Evolutionary conservation across 2,113 vertebrate genomes (phyloP).

Genomic region (Casuarius casuarius): DNA sequence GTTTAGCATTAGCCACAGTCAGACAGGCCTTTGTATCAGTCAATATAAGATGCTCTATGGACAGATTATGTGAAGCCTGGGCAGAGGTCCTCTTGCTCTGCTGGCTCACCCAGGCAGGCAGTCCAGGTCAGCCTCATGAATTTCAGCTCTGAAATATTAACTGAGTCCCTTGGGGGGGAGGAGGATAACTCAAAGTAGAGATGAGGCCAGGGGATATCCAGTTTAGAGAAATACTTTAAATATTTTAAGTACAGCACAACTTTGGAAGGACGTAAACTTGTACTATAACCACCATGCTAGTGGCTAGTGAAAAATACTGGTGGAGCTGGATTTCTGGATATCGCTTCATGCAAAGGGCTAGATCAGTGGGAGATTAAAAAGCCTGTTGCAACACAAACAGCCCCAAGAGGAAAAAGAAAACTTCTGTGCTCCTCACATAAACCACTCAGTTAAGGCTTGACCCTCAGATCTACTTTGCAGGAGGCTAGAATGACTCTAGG

Average conservation of each 20-base stretch:
- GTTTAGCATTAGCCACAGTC: background rate
- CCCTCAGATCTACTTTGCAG: background rate
- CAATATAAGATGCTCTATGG: accelerated
- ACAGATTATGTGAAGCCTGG: accelerated
- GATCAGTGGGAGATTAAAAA: background rate
- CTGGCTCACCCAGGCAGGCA: background rate
- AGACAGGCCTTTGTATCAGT: background rate
- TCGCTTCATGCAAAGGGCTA: background rate
- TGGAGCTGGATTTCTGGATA: background rate
- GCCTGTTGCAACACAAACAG: background rate
- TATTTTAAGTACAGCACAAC: background rate
- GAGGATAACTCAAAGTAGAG: background rate
- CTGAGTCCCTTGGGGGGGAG: background rate
- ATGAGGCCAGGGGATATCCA: background rate
- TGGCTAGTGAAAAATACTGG: background rate
- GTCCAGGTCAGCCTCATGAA: background rate
- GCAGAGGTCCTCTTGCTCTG: background rate
- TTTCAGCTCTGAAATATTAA: background rate
- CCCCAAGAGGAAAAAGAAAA: background rate
- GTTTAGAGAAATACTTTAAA: background rate
- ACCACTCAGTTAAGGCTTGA: background rate
- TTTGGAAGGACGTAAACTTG: background rate
- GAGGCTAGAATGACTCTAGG: background rate
- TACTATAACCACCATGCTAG: background rate
- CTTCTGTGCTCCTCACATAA: background rate